Evolutionary conservation across 2,113 vertebrate genomes (phyloP).

Genomic region (Struthio camelus): DNA sequence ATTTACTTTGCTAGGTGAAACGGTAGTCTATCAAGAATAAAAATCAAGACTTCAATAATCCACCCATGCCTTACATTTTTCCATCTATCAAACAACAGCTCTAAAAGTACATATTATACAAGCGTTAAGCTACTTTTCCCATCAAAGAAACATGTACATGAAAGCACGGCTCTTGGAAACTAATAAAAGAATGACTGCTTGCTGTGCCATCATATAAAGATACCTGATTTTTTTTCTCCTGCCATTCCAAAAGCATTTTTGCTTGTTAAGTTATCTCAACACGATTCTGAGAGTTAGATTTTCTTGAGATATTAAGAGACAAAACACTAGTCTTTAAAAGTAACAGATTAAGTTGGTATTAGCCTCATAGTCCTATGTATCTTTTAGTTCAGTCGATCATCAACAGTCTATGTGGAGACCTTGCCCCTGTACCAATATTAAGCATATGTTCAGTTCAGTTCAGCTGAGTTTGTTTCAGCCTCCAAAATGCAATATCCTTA

Average conservation of each 20-base stretch:
- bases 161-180: background rate
- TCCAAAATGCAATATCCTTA: background rate
- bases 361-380: background rate
- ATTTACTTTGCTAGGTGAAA: background rate
- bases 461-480: background rate
- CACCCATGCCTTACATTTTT: slow-evolving; percentile 12
- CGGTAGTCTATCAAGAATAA: slow-evolving; percentile 14
- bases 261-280: background rate
- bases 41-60: slow-evolving; percentile 52
- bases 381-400: slow-evolving; percentile 15
- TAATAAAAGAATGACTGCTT: background rate
- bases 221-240: background rate
- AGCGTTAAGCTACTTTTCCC: slow-evolving; percentile 16
- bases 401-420: background rate
- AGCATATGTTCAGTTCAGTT: background rate
- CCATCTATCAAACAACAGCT: background rate
- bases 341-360: slow-evolving; percentile 7
- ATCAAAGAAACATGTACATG: slow-evolving; percentile 28
- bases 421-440: slow-evolving; percentile 13
- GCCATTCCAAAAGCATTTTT: background rate
- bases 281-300: background rate
- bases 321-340: slow-evolving; percentile 39
- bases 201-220: background rate
- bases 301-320: slow-evolving; percentile 2
- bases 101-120: background rate